Evolutionary conservation across 2,888 invertebrate species (phyloP), one percentile per base, ranked within the genome.

Genomic region (Drosophila nigricruria): DNA sequence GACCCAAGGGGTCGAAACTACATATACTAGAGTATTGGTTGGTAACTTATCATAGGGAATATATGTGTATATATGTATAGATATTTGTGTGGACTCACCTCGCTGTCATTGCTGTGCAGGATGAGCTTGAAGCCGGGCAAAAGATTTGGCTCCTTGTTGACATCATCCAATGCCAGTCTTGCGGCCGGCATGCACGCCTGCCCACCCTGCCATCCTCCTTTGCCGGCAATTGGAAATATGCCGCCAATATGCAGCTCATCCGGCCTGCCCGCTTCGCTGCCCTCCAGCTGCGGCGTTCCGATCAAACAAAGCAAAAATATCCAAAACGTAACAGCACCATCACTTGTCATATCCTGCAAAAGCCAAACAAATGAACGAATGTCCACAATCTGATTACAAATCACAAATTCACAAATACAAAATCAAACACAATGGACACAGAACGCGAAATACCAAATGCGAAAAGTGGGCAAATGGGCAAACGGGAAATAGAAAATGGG

Each of bases 141-240:
- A 85, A 99, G 95, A 93, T 98, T 97, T 72, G 95, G 95, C 84
- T 96, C 95, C 60, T 95, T 95, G 94, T 99, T 99, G 82, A 99
- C 98, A 93, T 99, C 99, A 89, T 97, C 96, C 90, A 99, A 95
- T 38, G 99, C 99, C 93, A 99, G 95, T 92, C 97, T 95, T 67
- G 99, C 99, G 49, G 99, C 99, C 40, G 99, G 99, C 95, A 97
- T 97, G 94, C 99, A 99, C 12, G 99, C 99, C 95, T 98, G 97
- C 5, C 99, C 99, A 38, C 99, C 99, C 91, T 99, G 98, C 99
- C 99, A 99, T 85, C 98, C 98, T 57, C 98, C 98, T 91, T 97
- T 96, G 56, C 98, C 99, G 64, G 95, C 96, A 94, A 99, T 99
- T 42, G 99, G 99, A 93, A 99, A 99, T 91, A 99, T 98, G 61